Conservation (phyloP, 2,888 invertebrate species). For the Pocota personata region DNA sequence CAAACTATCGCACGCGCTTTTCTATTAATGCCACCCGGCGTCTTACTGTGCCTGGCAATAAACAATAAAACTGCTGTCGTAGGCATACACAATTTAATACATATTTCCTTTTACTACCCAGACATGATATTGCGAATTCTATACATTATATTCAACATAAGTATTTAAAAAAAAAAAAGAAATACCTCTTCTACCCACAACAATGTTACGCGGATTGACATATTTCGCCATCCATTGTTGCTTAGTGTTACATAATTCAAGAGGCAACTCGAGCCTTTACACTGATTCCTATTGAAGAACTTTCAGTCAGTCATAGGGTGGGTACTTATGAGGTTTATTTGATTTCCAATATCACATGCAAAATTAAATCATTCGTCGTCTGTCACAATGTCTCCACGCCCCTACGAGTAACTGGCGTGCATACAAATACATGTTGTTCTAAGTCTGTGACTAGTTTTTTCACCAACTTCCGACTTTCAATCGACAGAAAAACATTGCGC, state of each 20-base stretch:
- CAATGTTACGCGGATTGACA: constrained; percentile 1
- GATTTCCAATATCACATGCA: constrained; percentile 35
- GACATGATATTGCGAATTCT: constrained; percentile 11
- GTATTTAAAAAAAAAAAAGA: background rate
- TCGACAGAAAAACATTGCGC: background rate
- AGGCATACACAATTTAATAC: constrained; percentile 5
- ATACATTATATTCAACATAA: background rate
- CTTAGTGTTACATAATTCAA: constrained; percentile 10
- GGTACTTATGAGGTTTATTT: constrained; percentile 5
- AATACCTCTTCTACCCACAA: background rate
- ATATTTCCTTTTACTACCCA: background rate
- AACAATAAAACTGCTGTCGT: constrained; percentile 22
- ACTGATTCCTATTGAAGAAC: background rate
- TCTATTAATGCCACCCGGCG: constrained; percentile 3
- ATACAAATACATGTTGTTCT: background rate
- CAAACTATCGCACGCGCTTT: constrained; percentile 15
- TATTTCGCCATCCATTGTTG: background rate
- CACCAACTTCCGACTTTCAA: constrained; percentile 38
- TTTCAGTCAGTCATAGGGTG: background rate
- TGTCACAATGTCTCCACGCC: background rate
- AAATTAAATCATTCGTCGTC: constrained; percentile 27
- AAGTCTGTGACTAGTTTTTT: background rate
- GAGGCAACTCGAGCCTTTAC: constrained; percentile 9
- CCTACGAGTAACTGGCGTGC: background rate
- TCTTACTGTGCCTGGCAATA: background rate